Percentiles rank a stretch among this genome's conserved stretches.
Conservation (phyloP, 2,888 invertebrate species). For the Aproaerema taeniolella region DNA sequence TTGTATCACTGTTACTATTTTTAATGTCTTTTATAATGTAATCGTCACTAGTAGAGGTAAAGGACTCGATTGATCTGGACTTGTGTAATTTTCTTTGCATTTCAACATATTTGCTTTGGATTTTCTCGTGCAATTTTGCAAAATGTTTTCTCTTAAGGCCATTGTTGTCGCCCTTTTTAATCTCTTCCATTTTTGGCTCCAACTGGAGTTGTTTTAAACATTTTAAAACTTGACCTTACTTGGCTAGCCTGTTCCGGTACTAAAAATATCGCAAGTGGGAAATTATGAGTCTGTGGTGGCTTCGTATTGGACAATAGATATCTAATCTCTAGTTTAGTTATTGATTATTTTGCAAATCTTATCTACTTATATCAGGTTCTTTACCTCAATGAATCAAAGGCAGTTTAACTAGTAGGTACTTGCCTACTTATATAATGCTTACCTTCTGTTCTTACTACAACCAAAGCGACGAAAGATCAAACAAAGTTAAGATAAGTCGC, state of each 20-base stretch:
- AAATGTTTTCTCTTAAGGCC: slow-evolving; percentile 42
- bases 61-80: slow-evolving; percentile 54
- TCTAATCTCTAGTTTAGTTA: slow-evolving; percentile 45
- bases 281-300: too few species aligned
- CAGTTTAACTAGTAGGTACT: too few species aligned
- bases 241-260: too few species aligned
- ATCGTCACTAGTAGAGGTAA: slow-evolving; percentile 39
- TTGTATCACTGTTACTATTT: slow-evolving; percentile 32
- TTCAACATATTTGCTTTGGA: slow-evolving; percentile 57
- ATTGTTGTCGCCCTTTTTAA: slow-evolving; percentile 23
- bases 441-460: too few species aligned
- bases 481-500: too few species aligned
- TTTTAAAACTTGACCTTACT: too few species aligned
- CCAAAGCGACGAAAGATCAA: too few species aligned
- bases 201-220: too few species aligned
- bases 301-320: background rate
- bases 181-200: slow-evolving; percentile 33
- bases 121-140: slow-evolving; percentile 47
- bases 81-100: slow-evolving; percentile 60
- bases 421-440: too few species aligned
- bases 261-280: too few species aligned
- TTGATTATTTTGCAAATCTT: slow-evolving; percentile 47
- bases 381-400: too few species aligned
- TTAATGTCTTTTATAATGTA: slow-evolving; percentile 23
- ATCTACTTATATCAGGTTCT: too few species aligned